Percentiles rank a stretch among this genome's conserved stretches.
Conservation (phyloP, 2,113 vertebrate species). For the Myiozetetes cayanensis region DNA sequence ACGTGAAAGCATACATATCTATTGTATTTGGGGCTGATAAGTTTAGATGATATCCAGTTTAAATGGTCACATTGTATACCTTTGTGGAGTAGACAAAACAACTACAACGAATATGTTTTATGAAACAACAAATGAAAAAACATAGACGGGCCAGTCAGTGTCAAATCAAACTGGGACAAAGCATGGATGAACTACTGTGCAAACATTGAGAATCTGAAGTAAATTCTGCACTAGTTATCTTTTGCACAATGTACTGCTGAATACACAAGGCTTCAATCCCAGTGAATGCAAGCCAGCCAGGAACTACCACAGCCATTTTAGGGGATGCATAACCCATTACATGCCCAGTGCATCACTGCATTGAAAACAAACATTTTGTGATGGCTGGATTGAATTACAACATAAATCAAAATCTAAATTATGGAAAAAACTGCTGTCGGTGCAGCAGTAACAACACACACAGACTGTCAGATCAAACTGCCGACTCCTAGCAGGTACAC, state of each 20-base stretch:
- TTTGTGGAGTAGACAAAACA: not conserved
- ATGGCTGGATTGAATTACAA: not conserved
- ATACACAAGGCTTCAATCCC: not conserved
- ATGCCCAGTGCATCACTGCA: not conserved
- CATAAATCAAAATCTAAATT: not conserved
- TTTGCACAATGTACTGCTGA: not conserved
- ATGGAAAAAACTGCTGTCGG: not conserved
- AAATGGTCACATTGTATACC: not conserved
- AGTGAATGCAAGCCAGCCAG: not conserved
- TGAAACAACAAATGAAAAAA: not conserved
- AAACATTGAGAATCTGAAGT: not conserved
- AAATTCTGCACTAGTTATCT: not conserved
- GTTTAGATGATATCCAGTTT: not conserved
- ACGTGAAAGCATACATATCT: not conserved
- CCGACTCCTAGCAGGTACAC: fast-evolving
- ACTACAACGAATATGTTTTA: not conserved
- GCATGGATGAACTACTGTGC: fast-evolving
- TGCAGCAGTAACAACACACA: not conserved
- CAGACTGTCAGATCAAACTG: not conserved
- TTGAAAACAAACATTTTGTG: not conserved
- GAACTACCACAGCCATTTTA: not conserved
- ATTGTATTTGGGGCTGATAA: not conserved
- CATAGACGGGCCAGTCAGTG: not conserved
- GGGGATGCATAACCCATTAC: not conserved
- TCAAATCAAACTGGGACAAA: not conserved